A percentile compares a stretch with the other conserved stretches of the same genome.
These are phyloP conservation scores for Hesperia comma DNA, from an alignment of 2,888 invertebrate genomes.

Conservation along the genomic window DNA sequence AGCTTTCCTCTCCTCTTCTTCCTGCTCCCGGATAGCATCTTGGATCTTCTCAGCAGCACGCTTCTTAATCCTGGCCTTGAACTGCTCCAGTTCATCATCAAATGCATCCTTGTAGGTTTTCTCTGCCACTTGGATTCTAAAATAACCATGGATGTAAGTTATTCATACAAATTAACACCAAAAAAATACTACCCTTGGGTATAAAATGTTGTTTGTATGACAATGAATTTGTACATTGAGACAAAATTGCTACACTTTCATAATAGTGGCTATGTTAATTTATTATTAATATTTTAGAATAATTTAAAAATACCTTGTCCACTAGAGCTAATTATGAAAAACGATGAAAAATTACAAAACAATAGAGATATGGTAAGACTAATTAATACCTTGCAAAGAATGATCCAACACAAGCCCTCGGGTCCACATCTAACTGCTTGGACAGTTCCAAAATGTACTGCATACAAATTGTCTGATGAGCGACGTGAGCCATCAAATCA, in stretches of 20 bases:
- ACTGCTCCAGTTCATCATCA: conserved; percentile 94
- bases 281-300: no score
- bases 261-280: no score
- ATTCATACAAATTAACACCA: no score
- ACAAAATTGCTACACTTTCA: no score
- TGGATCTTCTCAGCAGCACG: conserved; percentile 94
- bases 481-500: conserved; percentile 97
- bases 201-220: no score
- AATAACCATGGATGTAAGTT: conserved; percentile 26
- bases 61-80: conserved; percentile 93
- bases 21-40: conserved; percentile 92
- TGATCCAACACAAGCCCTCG: conserved; percentile 93
- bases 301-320: no score
- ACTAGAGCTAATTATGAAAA: no score
- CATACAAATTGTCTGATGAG: conserved; percentile 99
- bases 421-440: conserved; percentile 96
- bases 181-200: no score
- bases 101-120: conserved; percentile 96
- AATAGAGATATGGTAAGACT: no score
- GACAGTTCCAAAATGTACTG: conserved; percentile 99
- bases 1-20: conserved; percentile 93
- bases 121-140: conserved; percentile 96
- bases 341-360: no score
- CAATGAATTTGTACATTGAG: no score
- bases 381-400: conserved; percentile 88